phyloP scores from a whole-genome alignment of 2,888 invertebrate species.

The Coleophora deauratella region DNA sequence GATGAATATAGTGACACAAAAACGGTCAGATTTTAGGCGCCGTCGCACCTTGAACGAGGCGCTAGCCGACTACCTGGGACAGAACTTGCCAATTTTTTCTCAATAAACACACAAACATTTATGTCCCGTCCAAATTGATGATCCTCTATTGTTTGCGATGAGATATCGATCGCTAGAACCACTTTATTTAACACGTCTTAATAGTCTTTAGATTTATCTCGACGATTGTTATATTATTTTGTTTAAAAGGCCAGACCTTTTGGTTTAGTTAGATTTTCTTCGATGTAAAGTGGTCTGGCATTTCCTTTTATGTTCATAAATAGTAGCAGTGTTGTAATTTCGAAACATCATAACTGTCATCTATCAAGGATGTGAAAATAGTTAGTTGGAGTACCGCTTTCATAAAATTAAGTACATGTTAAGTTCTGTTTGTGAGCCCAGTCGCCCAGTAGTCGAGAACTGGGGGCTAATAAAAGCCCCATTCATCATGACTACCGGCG shows the following conservation, averaged over 20 bases:
- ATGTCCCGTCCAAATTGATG: conserved; percentile 49
- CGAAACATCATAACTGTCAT: no score
- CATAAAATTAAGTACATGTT: no score
- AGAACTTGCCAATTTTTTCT: conserved; percentile 44
- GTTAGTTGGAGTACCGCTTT: no score
- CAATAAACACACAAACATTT: conserved; percentile 23
- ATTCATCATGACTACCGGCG: conserved; percentile 59
- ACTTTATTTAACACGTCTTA: conserved; percentile 25
- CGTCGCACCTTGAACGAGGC: conserved; percentile 44
- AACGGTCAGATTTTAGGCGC: conserved; percentile 50
- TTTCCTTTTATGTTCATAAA: no score
- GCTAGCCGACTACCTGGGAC: conserved; percentile 54
- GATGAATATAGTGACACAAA: no score
- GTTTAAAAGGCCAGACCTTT: no score
- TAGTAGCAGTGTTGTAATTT: no score
- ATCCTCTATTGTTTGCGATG: conserved; percentile 42
- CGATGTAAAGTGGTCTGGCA: no score
- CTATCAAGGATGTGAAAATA: no score
- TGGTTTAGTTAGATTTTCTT: no score
- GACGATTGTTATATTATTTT: no score
- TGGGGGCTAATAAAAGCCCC: conserved; percentile 50
- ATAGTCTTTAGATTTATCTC: neutral
- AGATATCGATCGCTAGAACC: conserved; percentile 36
- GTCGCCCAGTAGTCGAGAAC: neutral
- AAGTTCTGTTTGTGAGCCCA: no score